Evolutionary conservation across 2,888 invertebrate genomes (phyloP), one percentile per base, ranked within the genome.

Genomic region (Ligdia adustata): DNA sequence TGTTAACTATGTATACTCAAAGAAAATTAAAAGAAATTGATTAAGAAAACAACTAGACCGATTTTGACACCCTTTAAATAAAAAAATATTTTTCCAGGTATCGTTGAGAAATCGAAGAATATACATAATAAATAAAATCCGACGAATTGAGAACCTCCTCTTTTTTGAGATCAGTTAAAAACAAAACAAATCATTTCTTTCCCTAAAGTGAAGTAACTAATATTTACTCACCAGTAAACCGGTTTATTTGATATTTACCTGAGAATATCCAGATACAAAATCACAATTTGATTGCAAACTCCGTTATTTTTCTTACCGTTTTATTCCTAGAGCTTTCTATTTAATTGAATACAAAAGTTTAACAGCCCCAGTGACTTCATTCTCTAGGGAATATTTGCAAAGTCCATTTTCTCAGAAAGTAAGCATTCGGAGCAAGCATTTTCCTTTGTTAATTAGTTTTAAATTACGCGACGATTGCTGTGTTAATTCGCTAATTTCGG

Each of bases 311-410:
- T 67, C 69, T 57, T 62, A 57, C 66, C 74, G 62, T 74, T 79
- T n/a, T 75, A 78, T 73, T 76, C 72, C 76, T 77, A 77, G 79
- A 79, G 82, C 82, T 86, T 82, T 85, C 84, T 84, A 79, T 82
- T 82, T 85, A 85, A 87, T 85, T 81, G 82, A 84, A 85, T 85
- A 83, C 84, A 84, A 84, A 86, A 86, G 82, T 85, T 87, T 82
- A 85, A 80, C 75, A 78, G 67, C 68, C 71, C 71, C 69, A 82
- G 79, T 80, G 82, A 80, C 77, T 85, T 81, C 75, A 77, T 78
- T 74, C 80, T 69, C 70, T 54, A 60, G 68, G 64, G 78, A 82
- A 84, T 83, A 81, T 87, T 84, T 82, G 79, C 73, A 69, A 81
- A 82, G 82, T 84, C 77, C 80, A 84, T 87, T 88, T 86, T 74